A percentile compares a stretch with the other conserved stretches of the same genome.
Conservation (phyloP, 2,888 invertebrate species). For the Hoplodrina ambigua region DNA sequence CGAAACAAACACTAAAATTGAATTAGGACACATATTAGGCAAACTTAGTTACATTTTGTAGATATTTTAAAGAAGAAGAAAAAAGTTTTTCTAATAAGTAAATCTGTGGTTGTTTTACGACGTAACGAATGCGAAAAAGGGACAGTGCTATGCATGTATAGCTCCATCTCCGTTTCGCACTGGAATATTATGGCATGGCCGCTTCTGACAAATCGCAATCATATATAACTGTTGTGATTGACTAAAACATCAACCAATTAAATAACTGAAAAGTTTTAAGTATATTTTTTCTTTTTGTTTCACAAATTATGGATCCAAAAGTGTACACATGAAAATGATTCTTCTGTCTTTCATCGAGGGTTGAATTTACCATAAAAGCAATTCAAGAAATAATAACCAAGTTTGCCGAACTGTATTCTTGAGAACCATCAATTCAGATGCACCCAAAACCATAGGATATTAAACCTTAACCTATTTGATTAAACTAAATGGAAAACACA, state of each 20-base stretch:
- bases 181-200: too few relatives aligned
- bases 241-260: not conserved
- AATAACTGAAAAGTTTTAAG: not conserved
- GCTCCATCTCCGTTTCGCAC: not conserved
- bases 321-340: not conserved
- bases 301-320: too few relatives aligned
- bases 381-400: slow-evolving; percentile 4
- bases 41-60: slow-evolving; percentile 17
- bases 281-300: not conserved
- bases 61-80: too few relatives aligned
- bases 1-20: slow-evolving; percentile 51
- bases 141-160: not conserved
- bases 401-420: slow-evolving; percentile 22
- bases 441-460: slow-evolving; percentile 60
- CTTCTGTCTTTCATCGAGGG: not conserved
- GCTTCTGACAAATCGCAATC: too few relatives aligned
- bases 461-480: slow-evolving; percentile 55
- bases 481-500: slow-evolving; percentile 69
- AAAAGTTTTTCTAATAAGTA: too few relatives aligned
- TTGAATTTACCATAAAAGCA: not conserved
- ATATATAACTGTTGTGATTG: not conserved
- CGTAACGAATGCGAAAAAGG: not conserved
- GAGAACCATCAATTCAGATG: slow-evolving; percentile 39
- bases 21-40: slow-evolving; percentile 24
- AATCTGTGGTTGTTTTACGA: too few relatives aligned